These are phyloP conservation scores for Pomacea canaliculata DNA, from an alignment of 2,888 invertebrate genomes.

Conservation along the genomic window DNA sequence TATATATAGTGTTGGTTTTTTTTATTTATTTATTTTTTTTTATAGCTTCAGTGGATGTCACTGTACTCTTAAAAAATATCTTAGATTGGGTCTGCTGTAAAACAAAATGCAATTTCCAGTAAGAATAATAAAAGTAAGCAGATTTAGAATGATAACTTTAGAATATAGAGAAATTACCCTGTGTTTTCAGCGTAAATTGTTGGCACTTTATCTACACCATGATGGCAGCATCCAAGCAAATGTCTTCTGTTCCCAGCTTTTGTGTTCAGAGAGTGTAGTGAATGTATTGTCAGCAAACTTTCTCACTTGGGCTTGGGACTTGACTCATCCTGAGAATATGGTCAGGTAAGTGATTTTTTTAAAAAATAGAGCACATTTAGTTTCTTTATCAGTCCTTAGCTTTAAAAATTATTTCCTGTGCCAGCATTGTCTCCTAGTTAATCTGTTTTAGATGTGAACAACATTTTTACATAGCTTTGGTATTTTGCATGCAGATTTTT, in stretches of 20 bases:
- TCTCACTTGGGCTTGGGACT: slow-evolving; percentile 96
- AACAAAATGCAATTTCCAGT: neutral
- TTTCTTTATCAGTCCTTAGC: neutral
- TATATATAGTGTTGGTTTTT: no score
- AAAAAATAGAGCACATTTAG: no score
- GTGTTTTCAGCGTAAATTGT: slow-evolving; percentile 82
- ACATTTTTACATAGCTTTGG: neutral
- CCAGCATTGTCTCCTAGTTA: neutral
- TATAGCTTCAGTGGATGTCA: no score
- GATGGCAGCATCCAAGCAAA: slow-evolving; percentile 94
- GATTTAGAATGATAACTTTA: neutral
- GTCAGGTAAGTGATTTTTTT: slow-evolving; percentile 74
- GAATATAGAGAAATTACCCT: neutral
- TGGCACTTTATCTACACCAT: slow-evolving; percentile 96
- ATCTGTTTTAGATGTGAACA: neutral
- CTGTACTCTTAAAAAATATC: no score
- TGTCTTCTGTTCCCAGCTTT: slow-evolving; percentile 94
- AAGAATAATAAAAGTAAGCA: neutral
- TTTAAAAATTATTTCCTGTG: neutral
- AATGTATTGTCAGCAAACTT: slow-evolving; percentile 91
- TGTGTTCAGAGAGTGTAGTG: slow-evolving; percentile 91
- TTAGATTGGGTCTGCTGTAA: no score
- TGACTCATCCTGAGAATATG: slow-evolving; percentile 89
- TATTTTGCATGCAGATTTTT: no score
- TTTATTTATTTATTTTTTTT: no score